A percentile compares a stretch with the other conserved stretches of the same genome.
Conservation (phyloP, 2,888 invertebrate species). For the Tromatobia lineatoria region DNA sequence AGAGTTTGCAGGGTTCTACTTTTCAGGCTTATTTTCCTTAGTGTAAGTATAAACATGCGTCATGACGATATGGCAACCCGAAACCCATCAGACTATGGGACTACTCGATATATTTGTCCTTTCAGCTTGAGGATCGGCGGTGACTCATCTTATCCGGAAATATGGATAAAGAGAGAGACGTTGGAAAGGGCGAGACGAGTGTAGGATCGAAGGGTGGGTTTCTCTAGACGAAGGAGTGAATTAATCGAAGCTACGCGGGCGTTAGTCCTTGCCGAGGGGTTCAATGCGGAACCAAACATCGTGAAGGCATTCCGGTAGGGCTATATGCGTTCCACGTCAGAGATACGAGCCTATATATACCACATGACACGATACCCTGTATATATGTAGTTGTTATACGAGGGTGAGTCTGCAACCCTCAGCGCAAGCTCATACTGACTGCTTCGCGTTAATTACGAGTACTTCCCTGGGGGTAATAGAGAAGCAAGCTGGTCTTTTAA, state of each 20-base stretch:
- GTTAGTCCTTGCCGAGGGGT: slow-evolving; percentile 47
- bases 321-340: slow-evolving; percentile 31
- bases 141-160: slow-evolving; percentile 52
- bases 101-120: slow-evolving; percentile 1
- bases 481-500: slow-evolving; percentile 52
- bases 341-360: slow-evolving; percentile 16
- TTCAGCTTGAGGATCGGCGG: slow-evolving; percentile 10
- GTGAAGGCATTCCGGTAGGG: slow-evolving; percentile 59
- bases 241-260: slow-evolving; percentile 49
- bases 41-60: neutral
- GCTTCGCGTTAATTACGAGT: slow-evolving; percentile 80
- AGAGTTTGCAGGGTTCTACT: no score
- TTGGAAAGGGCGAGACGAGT: neutral
- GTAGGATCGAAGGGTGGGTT: slow-evolving; percentile 43
- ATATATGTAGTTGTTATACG: slow-evolving; percentile 7
- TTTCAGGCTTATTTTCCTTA: no score
- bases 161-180: slow-evolving; percentile 34
- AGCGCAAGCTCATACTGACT: slow-evolving; percentile 55
- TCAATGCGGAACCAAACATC: slow-evolving; percentile 60
- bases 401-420: slow-evolving; percentile 37
- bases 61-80: neutral
- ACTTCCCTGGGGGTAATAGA: slow-evolving; percentile 77
- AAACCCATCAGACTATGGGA: neutral
- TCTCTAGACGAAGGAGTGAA: slow-evolving; percentile 23
- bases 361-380: slow-evolving; percentile 21